Evolutionary conservation across 2,113 vertebrate species (phyloP), one percentile per base, ranked within the genome.

Genomic region (Eurystomus gularis): DNA sequence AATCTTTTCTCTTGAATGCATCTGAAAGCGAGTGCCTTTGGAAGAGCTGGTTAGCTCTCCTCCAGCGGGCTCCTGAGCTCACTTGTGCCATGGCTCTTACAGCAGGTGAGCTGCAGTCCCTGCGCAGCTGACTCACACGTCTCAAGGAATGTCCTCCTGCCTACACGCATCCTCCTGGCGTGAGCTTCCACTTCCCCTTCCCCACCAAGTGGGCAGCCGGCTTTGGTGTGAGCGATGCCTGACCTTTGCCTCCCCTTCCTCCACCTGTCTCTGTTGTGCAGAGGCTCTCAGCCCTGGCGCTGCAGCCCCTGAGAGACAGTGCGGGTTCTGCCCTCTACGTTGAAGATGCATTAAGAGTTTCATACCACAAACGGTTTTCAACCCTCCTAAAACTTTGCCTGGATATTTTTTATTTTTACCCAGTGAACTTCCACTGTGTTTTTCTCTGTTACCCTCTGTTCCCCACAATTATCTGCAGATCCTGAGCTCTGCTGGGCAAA

Each of bases 161-260:
- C 51, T 40, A 29, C 40, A 3, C 2, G 1, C 3, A 2, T 66
- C 33, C 54, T 72, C 0, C 0, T 1, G 21, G 29, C 44, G 5
- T 48, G 14, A 78, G 28, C 52, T 52, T 78, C 71, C 0, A 3
- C 64, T 77, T 77, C 16, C 78, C 33, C 17, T 61, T 87, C 48
- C 66, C 1, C 2, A 17, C 49, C 61, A 19, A 39, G 72, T 5
- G 1, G 61, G 21, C 1, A 11, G 68, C 44, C 49, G 57, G 42
- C 1, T 0, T 51, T 21, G 28, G 39, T 82, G 49, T 49, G 28
- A 75, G 61, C 54, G 65, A 24, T 35, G 35, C 46, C 77, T 11
- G 5, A 61, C 39, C 51, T 75, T 64, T 6, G 4, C 51, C n/a
- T 73, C 20, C 46, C 78, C n/a, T 69, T 86, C 49, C 39, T 78